phyloP scores from a whole-genome alignment of 2,888 invertebrate genomes.

The Harpalus rubripes region DNA sequence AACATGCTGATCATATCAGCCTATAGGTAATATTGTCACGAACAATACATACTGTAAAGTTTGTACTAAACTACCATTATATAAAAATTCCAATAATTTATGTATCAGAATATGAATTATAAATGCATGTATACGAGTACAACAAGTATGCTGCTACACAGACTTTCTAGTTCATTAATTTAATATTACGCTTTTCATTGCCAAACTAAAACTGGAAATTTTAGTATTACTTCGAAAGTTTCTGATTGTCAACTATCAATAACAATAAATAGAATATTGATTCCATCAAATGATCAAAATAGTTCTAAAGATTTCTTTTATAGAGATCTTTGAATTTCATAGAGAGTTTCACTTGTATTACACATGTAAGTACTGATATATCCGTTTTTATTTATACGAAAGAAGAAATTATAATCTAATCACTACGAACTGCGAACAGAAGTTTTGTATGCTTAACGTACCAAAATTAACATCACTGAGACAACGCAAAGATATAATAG shows the following conservation, averaged over 20 bases:
- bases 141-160: background rate
- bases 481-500: too few species aligned
- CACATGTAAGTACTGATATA: too few species aligned
- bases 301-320: too few species aligned
- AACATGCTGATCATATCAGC: slow-evolving; percentile 29
- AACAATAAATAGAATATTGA: too few species aligned
- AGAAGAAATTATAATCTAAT: too few species aligned
- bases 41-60: slow-evolving; percentile 38
- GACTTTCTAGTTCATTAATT: slow-evolving; percentile 14
- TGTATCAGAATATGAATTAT: slow-evolving; percentile 24
- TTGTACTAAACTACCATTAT: slow-evolving; percentile 7
- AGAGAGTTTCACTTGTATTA: too few species aligned
- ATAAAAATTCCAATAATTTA: slow-evolving; percentile 32
- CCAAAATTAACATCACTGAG: too few species aligned
- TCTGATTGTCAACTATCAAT: background rate
- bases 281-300: too few species aligned
- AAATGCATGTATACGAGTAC: slow-evolving; percentile 6
- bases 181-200: background rate
- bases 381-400: too few species aligned
- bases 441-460: too few species aligned
- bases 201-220: background rate
- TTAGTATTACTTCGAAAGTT: background rate
- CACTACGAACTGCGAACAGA: too few species aligned
- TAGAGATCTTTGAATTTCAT: too few species aligned
- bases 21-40: slow-evolving; percentile 44